Conservation (phyloP, 30 jellyfish, hydroid and myxozoan genomes). For the Aurelia sp. region DNA sequence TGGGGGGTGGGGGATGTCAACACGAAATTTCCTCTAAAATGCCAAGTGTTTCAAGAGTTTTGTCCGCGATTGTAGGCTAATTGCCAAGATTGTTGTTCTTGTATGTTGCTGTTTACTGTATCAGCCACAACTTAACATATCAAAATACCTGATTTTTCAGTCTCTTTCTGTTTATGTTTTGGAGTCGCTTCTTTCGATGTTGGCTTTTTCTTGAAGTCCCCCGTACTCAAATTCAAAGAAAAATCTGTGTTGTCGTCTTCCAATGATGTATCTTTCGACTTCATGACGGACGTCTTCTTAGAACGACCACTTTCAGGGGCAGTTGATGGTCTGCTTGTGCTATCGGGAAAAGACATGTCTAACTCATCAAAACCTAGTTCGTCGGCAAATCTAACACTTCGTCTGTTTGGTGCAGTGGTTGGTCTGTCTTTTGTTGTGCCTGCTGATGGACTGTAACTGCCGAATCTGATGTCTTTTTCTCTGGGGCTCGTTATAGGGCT, state of each 20-base stretch:
- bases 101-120: too few relatives aligned
- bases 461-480: constrained; percentile 70
- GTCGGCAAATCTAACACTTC: constrained; percentile 96
- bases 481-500: constrained; percentile 60
- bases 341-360: constrained; percentile 65
- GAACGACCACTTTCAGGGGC: constrained; percentile 69
- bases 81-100: too few relatives aligned
- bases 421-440: constrained; percentile 78
- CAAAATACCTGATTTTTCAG: background rate
- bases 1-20: too few relatives aligned
- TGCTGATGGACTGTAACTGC: constrained; percentile 93
- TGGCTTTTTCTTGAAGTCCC: constrained; percentile 14
- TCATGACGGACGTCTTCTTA: background rate
- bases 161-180: background rate
- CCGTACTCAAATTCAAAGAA: constrained; percentile 47
- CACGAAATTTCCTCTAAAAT: too few relatives aligned
- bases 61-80: too few relatives aligned
- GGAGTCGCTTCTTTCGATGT: background rate
- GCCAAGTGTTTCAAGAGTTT: too few relatives aligned
- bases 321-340: constrained; percentile 76
- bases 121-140: too few relatives aligned
- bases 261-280: constrained; percentile 45
- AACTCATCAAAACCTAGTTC: constrained; percentile 89
- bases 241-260: constrained; percentile 71
- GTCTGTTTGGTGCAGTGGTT: constrained; percentile 74